These are phyloP conservation scores for Diglossa brunneiventris DNA, from an alignment of 2,113 vertebrate species.

Conservation along the genomic window DNA sequence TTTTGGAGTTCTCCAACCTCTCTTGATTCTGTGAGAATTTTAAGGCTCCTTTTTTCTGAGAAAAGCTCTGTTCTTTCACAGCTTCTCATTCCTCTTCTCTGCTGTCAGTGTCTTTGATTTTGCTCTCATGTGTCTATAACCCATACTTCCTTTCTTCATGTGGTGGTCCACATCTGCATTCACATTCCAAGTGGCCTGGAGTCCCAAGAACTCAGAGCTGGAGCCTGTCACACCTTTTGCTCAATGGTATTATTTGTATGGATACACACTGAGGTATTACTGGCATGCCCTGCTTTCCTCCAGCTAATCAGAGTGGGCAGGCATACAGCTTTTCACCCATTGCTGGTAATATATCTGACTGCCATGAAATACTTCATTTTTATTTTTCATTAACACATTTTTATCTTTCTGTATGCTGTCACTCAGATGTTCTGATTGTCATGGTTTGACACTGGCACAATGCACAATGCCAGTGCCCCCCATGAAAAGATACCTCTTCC, in stretches of 20 bases:
- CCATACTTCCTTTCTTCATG: neutral
- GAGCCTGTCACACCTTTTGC: neutral
- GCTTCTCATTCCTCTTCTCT: neutral
- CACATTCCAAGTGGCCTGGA: neutral
- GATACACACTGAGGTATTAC: neutral
- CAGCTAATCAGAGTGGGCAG: neutral
- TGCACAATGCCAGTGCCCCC: too few relatives aligned
- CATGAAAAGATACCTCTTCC: too few relatives aligned
- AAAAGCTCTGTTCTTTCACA: neutral
- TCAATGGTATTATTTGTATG: rapidly evolving
- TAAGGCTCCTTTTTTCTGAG: neutral
- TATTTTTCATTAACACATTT: neutral
- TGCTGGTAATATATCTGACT: neutral
- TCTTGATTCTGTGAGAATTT: neutral
- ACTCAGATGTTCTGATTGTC: neutral
- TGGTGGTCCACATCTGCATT: neutral
- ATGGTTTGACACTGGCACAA: too few relatives aligned
- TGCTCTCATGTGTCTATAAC: neutral
- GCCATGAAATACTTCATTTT: neutral
- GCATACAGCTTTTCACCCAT: neutral
- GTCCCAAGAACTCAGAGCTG: neutral
- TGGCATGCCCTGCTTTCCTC: neutral
- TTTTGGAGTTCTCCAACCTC: neutral
- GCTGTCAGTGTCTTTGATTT: neutral
- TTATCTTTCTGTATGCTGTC: neutral